Base-by-base conservation (phyloP, 2,797 vertebrate species). In the Rhinogobio ventralis region DNA sequence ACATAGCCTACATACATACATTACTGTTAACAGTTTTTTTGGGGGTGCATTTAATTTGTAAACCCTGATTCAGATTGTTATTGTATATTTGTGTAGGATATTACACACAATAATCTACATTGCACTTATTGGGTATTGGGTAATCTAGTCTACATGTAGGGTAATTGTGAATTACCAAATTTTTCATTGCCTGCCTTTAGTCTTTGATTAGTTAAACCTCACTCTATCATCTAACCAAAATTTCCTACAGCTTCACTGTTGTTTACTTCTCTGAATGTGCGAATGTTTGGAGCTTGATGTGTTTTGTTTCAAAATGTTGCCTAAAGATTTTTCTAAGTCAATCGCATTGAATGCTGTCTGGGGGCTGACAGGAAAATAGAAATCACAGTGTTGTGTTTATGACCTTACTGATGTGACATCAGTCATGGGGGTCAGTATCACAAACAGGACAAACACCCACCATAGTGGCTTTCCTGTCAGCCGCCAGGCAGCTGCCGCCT, bases 341-440 rank as follows among this genome's bases (percentile, higher is more conserved):
- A 45, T 71, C 14, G 20, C n/a, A 66, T 45, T 69, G 42, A 72
- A 73, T 51, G 57, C 73, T 60, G 28, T 64, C 53, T 73, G 30
- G 19, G 73, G 49, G 36, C 36, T 60, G 78, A 36, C 67, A 79
- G 51, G 30, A 49, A 83, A 51, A 81, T 45, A 20, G 19, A 83
- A 36, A 91, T 89, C 87, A 76, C 81, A 39, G 83, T 77, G 80
- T 90, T 93, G 91, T 94, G 88, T 87, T 69, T 64, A 6, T 93
- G 93, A 93, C 91, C 92, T 87, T 75, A 84, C 67, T 49, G 87
- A 83, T 85, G 83, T 86, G 88, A 92, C 92, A 79, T 90, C 89
- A 90, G 92, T 87, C 89, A 53, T 17, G 79, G 89, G 87, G 93
- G 91, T 93, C 93, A 91, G 92, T 86, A 93, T 94, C 94, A 90